Evolutionary conservation across 2,797 vertebrate genomes (phyloP), one percentile per base, ranked within the genome.

Genomic region (Chloroceryle inda): DNA sequence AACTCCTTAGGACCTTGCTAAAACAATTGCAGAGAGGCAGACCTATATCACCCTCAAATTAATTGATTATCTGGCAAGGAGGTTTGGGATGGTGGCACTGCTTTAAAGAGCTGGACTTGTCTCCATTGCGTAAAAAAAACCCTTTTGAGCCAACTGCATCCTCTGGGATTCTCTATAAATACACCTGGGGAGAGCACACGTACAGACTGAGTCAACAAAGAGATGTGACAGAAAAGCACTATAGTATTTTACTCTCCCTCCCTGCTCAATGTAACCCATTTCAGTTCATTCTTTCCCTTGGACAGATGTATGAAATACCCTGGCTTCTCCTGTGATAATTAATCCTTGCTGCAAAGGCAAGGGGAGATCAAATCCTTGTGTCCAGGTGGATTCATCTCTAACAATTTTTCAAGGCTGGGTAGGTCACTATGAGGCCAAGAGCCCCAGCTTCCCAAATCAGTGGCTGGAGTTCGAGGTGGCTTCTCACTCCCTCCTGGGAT

Each of bases 131-230:
- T 59, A 58, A 87, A 79, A 72, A 84, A 92, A 95, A 82, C 37
- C 37, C 81, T 94, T 92, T 66, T 13, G 63, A 94, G 80, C 31
- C 22, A 8, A 87, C 23, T 81, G 74, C 49, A 71, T 95, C 86
- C 96, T 88, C 91, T 79, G 89, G 89, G 87, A 85, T 75, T 86
- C 87, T 96, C 96, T 92, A 79, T 91, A 96, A 96, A 92, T 91
- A 96, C 56, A 89, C 89, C 61, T 10, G 8, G 69, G 88, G 56
- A 85, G 33, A 79, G 71, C 78, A 79, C 49, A 69, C 3, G 0
- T 73, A 92, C 83, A 61, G 83, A 95, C 58, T 62, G 89, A 94
- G 77, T 52, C 5, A 9, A 92, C 92, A 87, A 94, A 94, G 85
- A 87, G 85, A 94, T 80, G 15, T 91, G 93, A 93, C 90, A 89